Percentiles rank a stretch among this genome's conserved stretches.
phyloP scores from a whole-genome alignment of 2,113 vertebrate genomes.

The Ptilorrhoa leucosticta region DNA sequence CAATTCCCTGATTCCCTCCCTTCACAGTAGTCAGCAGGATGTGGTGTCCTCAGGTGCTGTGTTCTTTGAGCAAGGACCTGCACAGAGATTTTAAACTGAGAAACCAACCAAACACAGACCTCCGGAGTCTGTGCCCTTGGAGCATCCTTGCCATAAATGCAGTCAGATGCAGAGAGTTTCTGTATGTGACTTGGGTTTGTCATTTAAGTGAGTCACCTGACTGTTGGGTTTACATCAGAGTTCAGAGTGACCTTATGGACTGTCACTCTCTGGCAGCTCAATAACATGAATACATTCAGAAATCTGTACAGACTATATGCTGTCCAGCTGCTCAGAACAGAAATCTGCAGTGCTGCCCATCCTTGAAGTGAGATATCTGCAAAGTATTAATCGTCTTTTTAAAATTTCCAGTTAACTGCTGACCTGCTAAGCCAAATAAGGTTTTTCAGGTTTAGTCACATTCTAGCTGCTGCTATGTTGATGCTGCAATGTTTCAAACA shows the following conservation, averaged over 20 bases:
- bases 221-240: not conserved
- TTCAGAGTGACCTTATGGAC: not conserved
- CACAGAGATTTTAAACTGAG: not conserved
- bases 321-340: not conserved
- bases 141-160: not conserved
- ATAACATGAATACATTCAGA: not conserved
- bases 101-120: not conserved
- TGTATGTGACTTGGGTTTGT: not conserved
- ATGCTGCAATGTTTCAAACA: not conserved
- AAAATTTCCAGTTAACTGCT: not conserved
- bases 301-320: not conserved
- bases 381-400: not conserved
- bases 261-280: not conserved
- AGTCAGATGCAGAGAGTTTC: not conserved
- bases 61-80: not conserved
- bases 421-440: not conserved
- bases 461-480: not conserved
- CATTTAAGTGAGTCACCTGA: not conserved
- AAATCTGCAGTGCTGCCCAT: not conserved
- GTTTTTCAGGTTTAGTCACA: not conserved
- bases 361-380: not conserved
- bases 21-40: not conserved
- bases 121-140: not conserved
- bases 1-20: not conserved
- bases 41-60: not conserved